Conservation (phyloP, 1,140 invertebrate genomes). For the Tetragonula clypearis region DNA sequence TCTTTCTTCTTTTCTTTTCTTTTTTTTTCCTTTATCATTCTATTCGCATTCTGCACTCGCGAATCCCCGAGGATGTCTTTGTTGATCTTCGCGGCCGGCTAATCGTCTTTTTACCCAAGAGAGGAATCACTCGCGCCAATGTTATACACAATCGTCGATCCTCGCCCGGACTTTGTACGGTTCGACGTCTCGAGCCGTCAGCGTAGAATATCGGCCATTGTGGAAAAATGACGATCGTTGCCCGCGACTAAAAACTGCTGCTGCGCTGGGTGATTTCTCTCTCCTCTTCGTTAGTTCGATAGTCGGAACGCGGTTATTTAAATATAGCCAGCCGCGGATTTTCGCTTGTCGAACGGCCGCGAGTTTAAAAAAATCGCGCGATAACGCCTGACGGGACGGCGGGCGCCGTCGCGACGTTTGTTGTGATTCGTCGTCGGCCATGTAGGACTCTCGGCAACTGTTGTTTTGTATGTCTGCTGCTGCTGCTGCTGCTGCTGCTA, state of each 20-base stretch:
- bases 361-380: neutral
- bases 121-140: neutral
- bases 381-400: neutral
- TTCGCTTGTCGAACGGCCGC: neutral
- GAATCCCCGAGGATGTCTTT: neutral
- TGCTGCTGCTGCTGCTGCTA: no score
- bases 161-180: slow-evolving; percentile 35
- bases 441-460: neutral
- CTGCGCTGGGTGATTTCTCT: neutral
- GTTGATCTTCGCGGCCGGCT: neutral
- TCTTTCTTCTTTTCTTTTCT: no score
- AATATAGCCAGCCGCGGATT: neutral
- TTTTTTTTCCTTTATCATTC: neutral
- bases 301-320: neutral
- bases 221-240: slow-evolving; percentile 26
- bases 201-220: no score
- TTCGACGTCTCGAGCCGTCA: slow-evolving; percentile 29
- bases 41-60: neutral
- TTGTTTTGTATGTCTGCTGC: no score
- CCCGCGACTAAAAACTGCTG: slow-evolving; percentile 1
- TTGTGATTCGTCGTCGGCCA: neutral
- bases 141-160: slow-evolving; percentile 23
- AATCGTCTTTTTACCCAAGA: slow-evolving; percentile 9
- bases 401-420: neutral
- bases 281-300: no score